Evolutionary conservation across 1,140 invertebrate genomes (phyloP).

Genomic region (Nebria ingens): DNA sequence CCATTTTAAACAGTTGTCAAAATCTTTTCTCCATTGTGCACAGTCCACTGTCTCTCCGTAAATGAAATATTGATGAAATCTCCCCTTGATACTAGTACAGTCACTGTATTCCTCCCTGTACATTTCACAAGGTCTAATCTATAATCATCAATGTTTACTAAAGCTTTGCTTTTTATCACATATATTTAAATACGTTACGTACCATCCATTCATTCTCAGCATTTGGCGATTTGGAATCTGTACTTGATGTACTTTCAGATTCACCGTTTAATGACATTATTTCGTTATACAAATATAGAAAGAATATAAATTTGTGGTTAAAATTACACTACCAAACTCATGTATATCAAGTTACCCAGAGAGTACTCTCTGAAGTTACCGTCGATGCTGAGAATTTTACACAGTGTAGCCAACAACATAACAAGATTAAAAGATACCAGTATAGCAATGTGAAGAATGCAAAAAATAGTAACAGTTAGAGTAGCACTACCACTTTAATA

Average conservation of each 20-base stretch:
- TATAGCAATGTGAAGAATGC: no score
- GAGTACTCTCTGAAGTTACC: no score
- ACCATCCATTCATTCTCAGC: constrained; percentile 28
- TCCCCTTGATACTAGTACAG: constrained; percentile 56
- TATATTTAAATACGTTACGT: not conserved
- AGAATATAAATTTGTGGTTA: no score
- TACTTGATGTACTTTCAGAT: not conserved
- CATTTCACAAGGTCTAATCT: constrained; percentile 59
- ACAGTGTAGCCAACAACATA: no score
- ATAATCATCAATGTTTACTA: constrained; percentile 16
- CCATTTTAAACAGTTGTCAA: constrained; percentile 62
- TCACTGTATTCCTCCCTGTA: constrained; percentile 73
- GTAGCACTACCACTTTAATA: no score
- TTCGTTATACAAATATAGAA: no score
- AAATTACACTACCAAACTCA: no score
- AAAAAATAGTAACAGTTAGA: no score
- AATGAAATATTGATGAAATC: constrained; percentile 82
- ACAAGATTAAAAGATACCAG: no score
- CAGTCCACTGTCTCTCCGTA: constrained; percentile 62
- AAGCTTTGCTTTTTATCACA: not conserved
- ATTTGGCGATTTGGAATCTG: no score
- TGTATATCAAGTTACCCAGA: no score
- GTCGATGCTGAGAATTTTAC: no score
- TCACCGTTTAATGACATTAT: not conserved
- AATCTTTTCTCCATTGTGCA: constrained; percentile 65